phyloP scores from a whole-genome alignment of 2,113 vertebrate species.

The Tyrannus savana region DNA sequence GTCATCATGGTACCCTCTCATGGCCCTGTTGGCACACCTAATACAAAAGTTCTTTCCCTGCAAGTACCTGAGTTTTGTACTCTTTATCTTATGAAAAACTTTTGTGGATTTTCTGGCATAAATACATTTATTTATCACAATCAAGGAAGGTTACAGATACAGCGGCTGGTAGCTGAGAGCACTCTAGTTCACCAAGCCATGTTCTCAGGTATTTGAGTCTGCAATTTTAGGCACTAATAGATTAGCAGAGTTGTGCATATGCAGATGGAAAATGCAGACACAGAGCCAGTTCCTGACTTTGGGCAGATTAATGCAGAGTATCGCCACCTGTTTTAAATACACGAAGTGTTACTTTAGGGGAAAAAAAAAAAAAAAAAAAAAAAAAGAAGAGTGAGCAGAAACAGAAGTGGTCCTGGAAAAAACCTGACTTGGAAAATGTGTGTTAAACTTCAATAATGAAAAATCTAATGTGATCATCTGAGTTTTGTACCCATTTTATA shows the following conservation, averaged over 20 bases:
- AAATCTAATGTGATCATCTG: neutral
- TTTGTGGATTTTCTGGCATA: neutral
- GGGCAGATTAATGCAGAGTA: neutral
- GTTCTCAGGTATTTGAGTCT: neutral
- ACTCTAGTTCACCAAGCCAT: neutral
- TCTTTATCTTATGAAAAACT: neutral
- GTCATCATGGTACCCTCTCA: neutral
- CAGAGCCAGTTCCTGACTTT: neutral
- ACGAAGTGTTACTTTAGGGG: neutral
- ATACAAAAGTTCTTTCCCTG: neutral
- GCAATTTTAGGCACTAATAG: neutral
- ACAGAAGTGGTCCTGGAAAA: neutral
- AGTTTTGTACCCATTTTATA: neutral
- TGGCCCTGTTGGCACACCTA: neutral
- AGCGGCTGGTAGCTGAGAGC: neutral
- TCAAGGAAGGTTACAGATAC: neutral
- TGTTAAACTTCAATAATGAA: neutral
- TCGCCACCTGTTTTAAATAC: neutral
- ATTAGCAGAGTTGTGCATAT: neutral
- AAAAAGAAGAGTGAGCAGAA: neutral
- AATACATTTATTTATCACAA: neutral
- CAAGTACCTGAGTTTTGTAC: neutral
- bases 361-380: neutral
- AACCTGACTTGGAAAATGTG: neutral
- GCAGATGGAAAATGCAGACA: neutral